A percentile compares a stretch with the other conserved stretches of the same genome.
These are phyloP conservation scores for Anthophora plumipes DNA, from an alignment of 2,888 invertebrate genomes.

Conservation along the genomic window DNA sequence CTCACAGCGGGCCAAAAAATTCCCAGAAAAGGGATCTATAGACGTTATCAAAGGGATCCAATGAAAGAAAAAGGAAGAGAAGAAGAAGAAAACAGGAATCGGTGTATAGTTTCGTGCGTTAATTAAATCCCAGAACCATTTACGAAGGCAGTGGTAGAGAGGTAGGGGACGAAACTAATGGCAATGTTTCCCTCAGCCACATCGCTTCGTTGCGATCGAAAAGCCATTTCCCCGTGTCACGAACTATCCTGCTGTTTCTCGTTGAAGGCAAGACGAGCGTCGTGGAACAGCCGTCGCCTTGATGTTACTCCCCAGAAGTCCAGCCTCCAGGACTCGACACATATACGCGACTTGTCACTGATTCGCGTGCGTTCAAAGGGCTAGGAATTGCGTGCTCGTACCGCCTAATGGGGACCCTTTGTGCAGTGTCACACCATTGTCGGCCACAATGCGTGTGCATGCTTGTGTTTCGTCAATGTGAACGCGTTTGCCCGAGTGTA, in stretches of 20 bases:
- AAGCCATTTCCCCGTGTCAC: constrained; percentile 66
- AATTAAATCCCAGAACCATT: constrained; percentile 55
- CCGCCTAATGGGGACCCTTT: constrained; percentile 74
- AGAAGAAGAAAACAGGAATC: not conserved
- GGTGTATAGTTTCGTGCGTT: constrained; percentile 17
- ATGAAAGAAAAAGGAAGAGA: not conserved
- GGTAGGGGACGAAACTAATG: constrained; percentile 4
- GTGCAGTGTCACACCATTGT: constrained; percentile 67
- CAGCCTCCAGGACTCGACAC: constrained; percentile 51
- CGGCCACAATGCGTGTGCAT: constrained; percentile 61
- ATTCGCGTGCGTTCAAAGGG: constrained; percentile 74
- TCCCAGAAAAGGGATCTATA: too few species aligned
- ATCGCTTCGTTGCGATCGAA: constrained; percentile 34
- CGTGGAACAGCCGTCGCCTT: constrained; percentile 53
- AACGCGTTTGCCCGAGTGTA: not conserved
- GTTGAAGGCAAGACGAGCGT: constrained; percentile 43
- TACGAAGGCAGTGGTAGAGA: constrained; percentile 11
- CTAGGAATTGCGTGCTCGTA: constrained; percentile 66
- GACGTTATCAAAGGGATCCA: too few species aligned
- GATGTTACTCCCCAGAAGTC: constrained; percentile 65
- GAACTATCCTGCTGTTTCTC: constrained; percentile 30
- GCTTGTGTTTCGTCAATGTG: constrained; percentile 5
- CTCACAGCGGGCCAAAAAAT: too few species aligned
- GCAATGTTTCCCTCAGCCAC: not conserved
- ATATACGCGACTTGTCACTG: constrained; percentile 67